Conservation (phyloP, 2,888 invertebrate genomes). For the Amphipoea lucens region DNA sequence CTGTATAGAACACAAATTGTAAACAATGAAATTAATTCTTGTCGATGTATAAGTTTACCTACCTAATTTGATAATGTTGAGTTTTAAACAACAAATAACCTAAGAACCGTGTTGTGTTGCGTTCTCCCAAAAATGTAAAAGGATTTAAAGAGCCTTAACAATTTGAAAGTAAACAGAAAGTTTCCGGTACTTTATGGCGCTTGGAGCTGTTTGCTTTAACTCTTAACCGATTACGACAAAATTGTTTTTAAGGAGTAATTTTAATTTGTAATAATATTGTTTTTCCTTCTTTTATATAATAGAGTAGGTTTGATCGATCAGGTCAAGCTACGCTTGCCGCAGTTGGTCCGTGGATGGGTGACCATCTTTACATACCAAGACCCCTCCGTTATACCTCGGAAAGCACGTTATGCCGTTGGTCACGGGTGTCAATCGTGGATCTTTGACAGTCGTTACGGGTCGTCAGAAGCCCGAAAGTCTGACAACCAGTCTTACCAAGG, state of each 20-base stretch:
- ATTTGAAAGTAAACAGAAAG: constrained; percentile 50
- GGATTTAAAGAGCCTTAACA: constrained; percentile 35
- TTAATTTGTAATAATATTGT: constrained; percentile 7
- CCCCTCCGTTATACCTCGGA: no score
- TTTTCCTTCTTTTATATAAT: background rate
- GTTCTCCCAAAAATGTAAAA: constrained; percentile 31
- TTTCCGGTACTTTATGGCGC: constrained; percentile 42
- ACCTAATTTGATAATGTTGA: constrained; percentile 3
- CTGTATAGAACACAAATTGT: background rate
- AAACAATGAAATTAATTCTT: background rate
- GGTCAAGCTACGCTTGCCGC: no score
- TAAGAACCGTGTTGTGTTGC: constrained; percentile 8
- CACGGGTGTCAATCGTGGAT: no score
- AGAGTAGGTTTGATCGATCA: no score
- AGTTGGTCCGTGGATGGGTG: no score
- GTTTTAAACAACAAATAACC: constrained; percentile 22
- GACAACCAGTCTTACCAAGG: no score
- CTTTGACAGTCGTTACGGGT: no score
- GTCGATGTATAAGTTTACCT: background rate
- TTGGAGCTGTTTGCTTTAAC: constrained; percentile 42
- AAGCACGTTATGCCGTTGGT: no score
- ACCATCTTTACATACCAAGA: no score
- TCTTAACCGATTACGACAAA: constrained; percentile 37
- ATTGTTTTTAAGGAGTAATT: constrained; percentile 24
- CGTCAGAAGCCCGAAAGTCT: no score